Evolutionary conservation across 2,888 invertebrate genomes (phyloP).

Genomic region (Tupiocoris notatus): DNA sequence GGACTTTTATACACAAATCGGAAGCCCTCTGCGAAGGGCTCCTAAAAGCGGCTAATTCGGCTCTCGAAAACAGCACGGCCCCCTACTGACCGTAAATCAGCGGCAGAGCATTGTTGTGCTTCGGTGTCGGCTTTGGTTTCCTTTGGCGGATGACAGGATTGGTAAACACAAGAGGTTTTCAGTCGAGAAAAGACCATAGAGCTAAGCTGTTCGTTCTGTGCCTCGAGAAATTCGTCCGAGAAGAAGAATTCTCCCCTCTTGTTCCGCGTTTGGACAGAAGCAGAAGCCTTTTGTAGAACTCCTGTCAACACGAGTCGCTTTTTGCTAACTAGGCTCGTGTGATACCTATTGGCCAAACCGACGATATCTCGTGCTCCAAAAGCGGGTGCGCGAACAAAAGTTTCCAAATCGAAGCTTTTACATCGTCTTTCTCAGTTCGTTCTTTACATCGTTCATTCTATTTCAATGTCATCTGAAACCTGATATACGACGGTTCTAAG

Average conservation of each 20-base stretch:
- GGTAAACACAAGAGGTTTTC: slow-evolving; percentile 18
- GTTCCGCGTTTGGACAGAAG: slow-evolving; percentile 23
- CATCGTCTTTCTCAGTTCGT: no score
- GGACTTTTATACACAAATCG: slow-evolving; percentile 40
- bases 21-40: slow-evolving; percentile 18
- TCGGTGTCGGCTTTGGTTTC: background rate
- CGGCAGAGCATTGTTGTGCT: slow-evolving; percentile 12
- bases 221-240: slow-evolving; percentile 17
- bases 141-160: slow-evolving; percentile 17
- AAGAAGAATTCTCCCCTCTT: slow-evolving; percentile 15
- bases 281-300: slow-evolving; percentile 18
- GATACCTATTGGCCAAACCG: no score
- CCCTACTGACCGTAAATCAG: slow-evolving; percentile 27
- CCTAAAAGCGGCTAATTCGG: slow-evolving; percentile 40
- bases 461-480: no score
- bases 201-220: slow-evolving; percentile 8
- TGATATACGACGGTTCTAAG: no score
- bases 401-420: no score
- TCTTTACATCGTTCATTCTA: no score
- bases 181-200: slow-evolving; percentile 12
- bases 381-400: no score
- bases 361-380: no score
- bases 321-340: no score
- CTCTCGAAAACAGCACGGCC: slow-evolving; percentile 33
- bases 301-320: slow-evolving; percentile 18